phyloP scores from a whole-genome alignment of 2,888 invertebrate genomes.

The Hypomecis punctinalis region DNA sequence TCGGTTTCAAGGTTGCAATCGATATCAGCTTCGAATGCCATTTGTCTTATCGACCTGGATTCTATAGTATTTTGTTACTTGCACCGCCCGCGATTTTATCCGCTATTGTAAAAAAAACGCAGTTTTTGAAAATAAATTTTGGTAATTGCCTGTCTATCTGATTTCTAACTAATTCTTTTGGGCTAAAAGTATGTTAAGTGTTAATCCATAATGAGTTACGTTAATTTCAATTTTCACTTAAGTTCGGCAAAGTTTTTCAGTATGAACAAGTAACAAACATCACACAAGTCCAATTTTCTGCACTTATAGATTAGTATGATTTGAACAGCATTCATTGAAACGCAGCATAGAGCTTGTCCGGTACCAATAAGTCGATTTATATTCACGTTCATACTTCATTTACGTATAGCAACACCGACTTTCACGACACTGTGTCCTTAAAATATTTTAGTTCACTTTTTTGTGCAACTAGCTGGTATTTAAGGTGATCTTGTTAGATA shows the following conservation, averaged over 20 bases:
- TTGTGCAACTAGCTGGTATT: conserved; percentile 37
- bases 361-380: conserved; percentile 49
- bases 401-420: conserved; percentile 35
- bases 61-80: conserved; percentile 52
- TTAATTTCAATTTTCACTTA: too few relatives aligned
- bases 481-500: conserved; percentile 40
- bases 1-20: conserved; percentile 75
- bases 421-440: conserved; percentile 45
- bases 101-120: too few relatives aligned
- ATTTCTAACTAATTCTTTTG: too few relatives aligned
- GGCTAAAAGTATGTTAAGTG: too few relatives aligned
- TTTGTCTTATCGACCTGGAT: conserved; percentile 63
- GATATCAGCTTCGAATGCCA: conserved; percentile 62
- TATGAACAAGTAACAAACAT: too few relatives aligned
- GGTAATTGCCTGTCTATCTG: too few relatives aligned
- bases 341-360: conserved; percentile 44
- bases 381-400: conserved; percentile 48
- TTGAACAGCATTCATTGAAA: conserved; percentile 42
- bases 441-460: conserved; percentile 34
- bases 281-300: too few relatives aligned
- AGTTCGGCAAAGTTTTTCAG: too few relatives aligned
- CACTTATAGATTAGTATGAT: too few relatives aligned
- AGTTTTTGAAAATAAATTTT: too few relatives aligned
- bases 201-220: too few relatives aligned
- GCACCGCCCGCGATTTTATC: conserved; percentile 13